Evolutionary conservation across 1,140 invertebrate species (phyloP).

Genomic region (Mylabris phalerata): DNA sequence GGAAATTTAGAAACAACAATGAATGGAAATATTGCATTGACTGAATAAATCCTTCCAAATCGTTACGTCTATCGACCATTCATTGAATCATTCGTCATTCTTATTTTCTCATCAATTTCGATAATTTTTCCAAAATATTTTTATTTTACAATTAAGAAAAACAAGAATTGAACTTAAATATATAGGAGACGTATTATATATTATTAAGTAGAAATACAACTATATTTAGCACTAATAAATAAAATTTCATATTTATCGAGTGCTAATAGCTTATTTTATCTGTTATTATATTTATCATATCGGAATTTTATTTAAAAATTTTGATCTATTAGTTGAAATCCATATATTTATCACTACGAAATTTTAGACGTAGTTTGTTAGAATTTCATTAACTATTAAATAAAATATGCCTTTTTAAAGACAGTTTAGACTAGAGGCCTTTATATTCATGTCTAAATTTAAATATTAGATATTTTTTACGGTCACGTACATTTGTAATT

Average conservation of each 20-base stretch:
- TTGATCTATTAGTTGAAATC: no score
- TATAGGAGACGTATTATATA: constrained; percentile 14
- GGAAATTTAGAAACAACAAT: constrained; percentile 9
- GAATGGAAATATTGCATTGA: constrained; percentile 17
- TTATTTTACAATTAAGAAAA: constrained; percentile 1
- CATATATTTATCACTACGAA: no score
- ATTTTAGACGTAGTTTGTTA: no score
- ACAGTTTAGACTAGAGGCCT: no score
- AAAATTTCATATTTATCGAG: constrained; percentile 11
- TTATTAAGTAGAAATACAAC: constrained; percentile 8
- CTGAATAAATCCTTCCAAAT: constrained; percentile 1
- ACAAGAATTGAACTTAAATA: constrained; percentile 2
- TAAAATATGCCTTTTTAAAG: no score
- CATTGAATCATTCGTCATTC: not conserved
- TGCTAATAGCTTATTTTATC: not conserved
- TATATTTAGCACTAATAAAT: constrained; percentile 13
- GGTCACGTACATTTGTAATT: no score
- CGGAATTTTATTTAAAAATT: no score
- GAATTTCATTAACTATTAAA: no score
- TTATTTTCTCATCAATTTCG: not conserved
- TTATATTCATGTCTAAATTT: no score
- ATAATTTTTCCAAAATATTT: not conserved
- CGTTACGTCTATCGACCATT: not conserved
- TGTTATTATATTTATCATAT: no score
- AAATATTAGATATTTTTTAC: no score